Percentiles rank a stretch among this genome's conserved stretches.
phyloP scores from a whole-genome alignment of 2,113 vertebrate genomes.

The Halichoeres trimaculatus region DNA sequence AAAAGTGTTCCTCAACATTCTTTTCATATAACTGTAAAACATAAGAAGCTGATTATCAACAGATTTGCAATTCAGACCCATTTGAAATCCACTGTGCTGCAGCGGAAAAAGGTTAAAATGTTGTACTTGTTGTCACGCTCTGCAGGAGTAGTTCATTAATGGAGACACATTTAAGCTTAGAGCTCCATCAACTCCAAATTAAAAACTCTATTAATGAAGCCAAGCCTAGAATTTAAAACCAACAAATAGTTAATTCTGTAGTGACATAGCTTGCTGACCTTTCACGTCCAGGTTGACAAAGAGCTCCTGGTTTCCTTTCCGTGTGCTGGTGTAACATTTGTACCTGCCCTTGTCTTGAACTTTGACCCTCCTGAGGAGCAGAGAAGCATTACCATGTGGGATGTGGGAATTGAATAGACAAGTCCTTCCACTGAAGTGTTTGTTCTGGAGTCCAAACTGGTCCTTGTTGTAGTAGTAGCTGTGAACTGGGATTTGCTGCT shows the following conservation, averaged over 20 bases:
- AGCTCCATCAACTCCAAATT: background rate
- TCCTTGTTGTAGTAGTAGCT: conserved; percentile 85
- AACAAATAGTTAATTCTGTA: background rate
- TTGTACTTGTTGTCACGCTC: conserved; percentile 50
- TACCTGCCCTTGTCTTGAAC: conserved; percentile 83
- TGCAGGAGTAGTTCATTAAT: conserved; percentile 34
- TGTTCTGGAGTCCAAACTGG: conserved; percentile 80
- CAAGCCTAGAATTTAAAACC: too few relatives aligned
- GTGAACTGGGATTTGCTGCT: conserved; percentile 81
- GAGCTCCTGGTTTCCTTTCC: conserved; percentile 69
- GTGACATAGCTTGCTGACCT: conserved; percentile 75
- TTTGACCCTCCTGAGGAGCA: conserved; percentile 82
- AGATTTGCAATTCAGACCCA: too few relatives aligned
- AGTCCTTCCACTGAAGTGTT: conserved; percentile 81
- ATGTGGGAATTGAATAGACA: conserved; percentile 82
- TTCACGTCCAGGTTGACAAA: conserved; percentile 74
- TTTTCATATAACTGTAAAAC: too few relatives aligned
- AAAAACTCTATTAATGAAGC: background rate
- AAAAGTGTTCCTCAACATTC: too few relatives aligned
- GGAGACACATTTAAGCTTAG: background rate
- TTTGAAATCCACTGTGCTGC: background rate
- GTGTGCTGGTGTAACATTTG: conserved; percentile 86
- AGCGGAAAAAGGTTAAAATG: conserved; percentile 31
- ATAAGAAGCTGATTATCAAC: too few relatives aligned
- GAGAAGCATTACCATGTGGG: conserved; percentile 84